These are phyloP conservation scores for Pollenia angustigena DNA, from an alignment of 2,888 invertebrate genomes.

Conservation along the genomic window DNA sequence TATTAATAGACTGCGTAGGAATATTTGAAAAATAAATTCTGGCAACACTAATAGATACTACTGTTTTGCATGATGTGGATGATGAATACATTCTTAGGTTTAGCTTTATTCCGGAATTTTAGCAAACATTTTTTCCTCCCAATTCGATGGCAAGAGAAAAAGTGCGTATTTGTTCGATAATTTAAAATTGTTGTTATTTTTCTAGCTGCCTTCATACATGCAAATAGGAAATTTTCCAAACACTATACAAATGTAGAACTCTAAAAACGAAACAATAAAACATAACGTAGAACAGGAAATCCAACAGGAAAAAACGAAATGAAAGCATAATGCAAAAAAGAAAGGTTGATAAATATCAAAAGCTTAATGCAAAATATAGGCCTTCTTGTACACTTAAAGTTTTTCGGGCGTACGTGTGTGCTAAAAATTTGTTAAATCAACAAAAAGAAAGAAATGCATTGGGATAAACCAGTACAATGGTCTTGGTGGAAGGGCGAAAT, in stretches of 20 bases:
- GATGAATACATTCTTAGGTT: conserved; percentile 54
- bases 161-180: conserved; percentile 68
- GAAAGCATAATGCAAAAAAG: conserved; percentile 54
- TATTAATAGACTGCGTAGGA: no score
- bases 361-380: conserved; percentile 50
- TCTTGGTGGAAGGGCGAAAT: conserved; percentile 13
- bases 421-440: conserved; percentile 19
- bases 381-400: not conserved
- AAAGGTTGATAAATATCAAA: conserved; percentile 43
- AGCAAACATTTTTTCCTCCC: not conserved
- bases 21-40: no score
- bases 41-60: not conserved
- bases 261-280: conserved; percentile 21
- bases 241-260: conserved; percentile 20
- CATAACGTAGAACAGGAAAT: conserved; percentile 2
- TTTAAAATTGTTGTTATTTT: conserved; percentile 38
- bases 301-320: conserved; percentile 40
- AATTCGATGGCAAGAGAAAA: conserved; percentile 24
- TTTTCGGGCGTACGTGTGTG: not conserved
- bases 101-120: conserved; percentile 21
- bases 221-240: conserved; percentile 56
- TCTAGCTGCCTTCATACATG: conserved; percentile 8
- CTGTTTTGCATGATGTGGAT: conserved; percentile 49
- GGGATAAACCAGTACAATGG: not conserved
- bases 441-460: conserved; percentile 36